These are phyloP conservation scores for Hydrophis major DNA, from an alignment of 2,797 vertebrate species.

Conservation along the genomic window DNA sequence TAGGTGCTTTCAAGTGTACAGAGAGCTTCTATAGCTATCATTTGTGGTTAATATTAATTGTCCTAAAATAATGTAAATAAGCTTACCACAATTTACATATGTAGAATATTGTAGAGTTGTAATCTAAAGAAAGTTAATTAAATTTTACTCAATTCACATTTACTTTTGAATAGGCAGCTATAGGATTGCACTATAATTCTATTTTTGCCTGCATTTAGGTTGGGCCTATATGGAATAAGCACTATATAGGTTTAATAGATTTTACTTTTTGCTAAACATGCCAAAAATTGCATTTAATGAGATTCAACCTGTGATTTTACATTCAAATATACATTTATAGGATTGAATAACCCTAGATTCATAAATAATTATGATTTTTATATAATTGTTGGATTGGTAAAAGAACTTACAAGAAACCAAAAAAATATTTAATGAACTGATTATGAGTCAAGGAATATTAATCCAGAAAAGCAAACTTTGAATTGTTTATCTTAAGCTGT, in stretches of 20 bases:
- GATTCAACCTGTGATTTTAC: background rate
- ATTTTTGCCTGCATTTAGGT: background rate
- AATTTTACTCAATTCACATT: background rate
- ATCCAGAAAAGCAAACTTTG: background rate
- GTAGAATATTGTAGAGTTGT: background rate
- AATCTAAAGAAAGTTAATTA: background rate
- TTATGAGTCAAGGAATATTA: background rate
- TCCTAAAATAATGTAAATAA: background rate
- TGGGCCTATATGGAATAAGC: background rate
- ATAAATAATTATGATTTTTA: background rate
- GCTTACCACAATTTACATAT: background rate
- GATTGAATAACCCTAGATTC: background rate
- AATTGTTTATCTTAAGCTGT: background rate
- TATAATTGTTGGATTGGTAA: background rate
- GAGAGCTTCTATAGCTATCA: background rate
- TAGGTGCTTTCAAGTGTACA: background rate
- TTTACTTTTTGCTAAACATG: background rate
- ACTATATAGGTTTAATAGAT: background rate
- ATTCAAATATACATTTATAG: background rate
- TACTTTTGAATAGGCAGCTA: background rate
- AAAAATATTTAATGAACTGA: background rate
- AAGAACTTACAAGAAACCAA: background rate
- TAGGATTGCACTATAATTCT: background rate
- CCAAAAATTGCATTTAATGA: background rate
- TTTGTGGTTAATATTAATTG: background rate